Evolutionary conservation across 2,797 vertebrate species (phyloP).

Genomic region (Chaunax sp.): DNA sequence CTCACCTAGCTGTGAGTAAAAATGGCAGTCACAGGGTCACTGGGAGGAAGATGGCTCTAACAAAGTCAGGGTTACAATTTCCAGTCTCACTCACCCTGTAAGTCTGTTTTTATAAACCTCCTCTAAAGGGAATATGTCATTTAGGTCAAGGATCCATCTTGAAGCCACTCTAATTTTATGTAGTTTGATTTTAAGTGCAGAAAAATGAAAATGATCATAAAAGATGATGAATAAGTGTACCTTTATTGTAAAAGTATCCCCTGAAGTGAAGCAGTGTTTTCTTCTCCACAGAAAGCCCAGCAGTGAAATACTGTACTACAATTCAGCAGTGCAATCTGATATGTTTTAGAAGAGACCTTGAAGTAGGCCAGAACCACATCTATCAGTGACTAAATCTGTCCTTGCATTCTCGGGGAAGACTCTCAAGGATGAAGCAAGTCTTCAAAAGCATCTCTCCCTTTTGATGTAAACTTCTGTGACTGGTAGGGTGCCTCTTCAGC

Average conservation of each 20-base stretch:
- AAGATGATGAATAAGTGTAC: constrained; percentile 4
- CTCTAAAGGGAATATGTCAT: background rate
- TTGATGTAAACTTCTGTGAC: constrained; percentile 85
- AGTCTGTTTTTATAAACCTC: background rate
- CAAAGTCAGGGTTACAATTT: no score
- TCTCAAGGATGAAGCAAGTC: constrained; percentile 83
- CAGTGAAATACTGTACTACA: constrained; percentile 68
- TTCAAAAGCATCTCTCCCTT: constrained; percentile 84
- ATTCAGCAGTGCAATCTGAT: constrained; percentile 74
- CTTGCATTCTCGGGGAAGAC: constrained; percentile 79
- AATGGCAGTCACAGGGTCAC: constrained; percentile 22
- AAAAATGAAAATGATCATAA: background rate
- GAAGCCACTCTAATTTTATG: background rate
- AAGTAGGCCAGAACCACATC: constrained; percentile 84
- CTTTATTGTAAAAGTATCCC: constrained; percentile 1
- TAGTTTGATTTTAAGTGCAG: background rate
- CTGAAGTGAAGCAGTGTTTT: constrained; percentile 24
- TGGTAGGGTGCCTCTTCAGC: constrained; percentile 74
- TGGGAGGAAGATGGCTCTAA: background rate
- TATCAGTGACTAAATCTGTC: constrained; percentile 84
- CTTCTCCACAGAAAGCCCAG: constrained; percentile 32
- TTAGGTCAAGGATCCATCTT: background rate
- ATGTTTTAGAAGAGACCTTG: constrained; percentile 75
- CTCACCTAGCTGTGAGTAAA: constrained; percentile 45
- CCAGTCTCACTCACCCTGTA: background rate